These are phyloP conservation scores for Arizona elegans DNA, from an alignment of 2,113 vertebrate species.

Conservation along the genomic window DNA sequence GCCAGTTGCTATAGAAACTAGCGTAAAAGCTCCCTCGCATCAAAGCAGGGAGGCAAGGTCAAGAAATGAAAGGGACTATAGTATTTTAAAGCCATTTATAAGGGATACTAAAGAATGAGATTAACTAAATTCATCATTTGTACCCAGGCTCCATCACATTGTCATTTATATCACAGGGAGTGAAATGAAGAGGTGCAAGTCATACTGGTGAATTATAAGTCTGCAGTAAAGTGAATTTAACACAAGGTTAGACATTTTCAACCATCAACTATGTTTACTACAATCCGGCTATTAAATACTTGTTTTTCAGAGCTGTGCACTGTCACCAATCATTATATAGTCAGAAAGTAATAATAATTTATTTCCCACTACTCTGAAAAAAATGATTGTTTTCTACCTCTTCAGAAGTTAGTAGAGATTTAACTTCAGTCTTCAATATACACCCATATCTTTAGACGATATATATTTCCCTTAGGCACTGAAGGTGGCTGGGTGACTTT, in stretches of 20 bases:
- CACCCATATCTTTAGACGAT: conserved; percentile 53
- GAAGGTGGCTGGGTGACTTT: neutral
- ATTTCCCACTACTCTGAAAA: conserved; percentile 54
- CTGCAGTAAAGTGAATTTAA: conserved; percentile 43
- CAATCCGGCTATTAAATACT: conserved; percentile 30
- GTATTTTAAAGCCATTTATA: conserved; percentile 63
- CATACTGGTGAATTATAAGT: conserved; percentile 60
- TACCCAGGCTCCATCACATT: conserved; percentile 36
- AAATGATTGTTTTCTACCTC: conserved; percentile 54
- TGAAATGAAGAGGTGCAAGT: conserved; percentile 58
- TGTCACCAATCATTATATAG: conserved; percentile 52
- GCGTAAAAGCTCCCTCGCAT: conserved; percentile 57
- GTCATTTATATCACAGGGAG: conserved; percentile 50
- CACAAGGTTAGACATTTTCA: conserved; percentile 56
- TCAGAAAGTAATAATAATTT: conserved; percentile 60
- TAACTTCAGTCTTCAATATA: conserved; percentile 50
- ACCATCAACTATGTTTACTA: conserved; percentile 55
- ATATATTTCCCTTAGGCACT: neutral
- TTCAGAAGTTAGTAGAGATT: conserved; percentile 43
- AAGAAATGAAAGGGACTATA: conserved; percentile 56
- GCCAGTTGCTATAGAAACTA: conserved; percentile 73
- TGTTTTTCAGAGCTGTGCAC: conserved; percentile 26
- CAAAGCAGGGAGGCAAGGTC: conserved; percentile 40
- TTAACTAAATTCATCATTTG: conserved; percentile 59
- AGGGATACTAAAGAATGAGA: conserved; percentile 46